A percentile compares a stretch with the other conserved stretches of the same genome.
phyloP scores from a whole-genome alignment of 1,140 invertebrate genomes.

The Ganaspis sp. region DNA sequence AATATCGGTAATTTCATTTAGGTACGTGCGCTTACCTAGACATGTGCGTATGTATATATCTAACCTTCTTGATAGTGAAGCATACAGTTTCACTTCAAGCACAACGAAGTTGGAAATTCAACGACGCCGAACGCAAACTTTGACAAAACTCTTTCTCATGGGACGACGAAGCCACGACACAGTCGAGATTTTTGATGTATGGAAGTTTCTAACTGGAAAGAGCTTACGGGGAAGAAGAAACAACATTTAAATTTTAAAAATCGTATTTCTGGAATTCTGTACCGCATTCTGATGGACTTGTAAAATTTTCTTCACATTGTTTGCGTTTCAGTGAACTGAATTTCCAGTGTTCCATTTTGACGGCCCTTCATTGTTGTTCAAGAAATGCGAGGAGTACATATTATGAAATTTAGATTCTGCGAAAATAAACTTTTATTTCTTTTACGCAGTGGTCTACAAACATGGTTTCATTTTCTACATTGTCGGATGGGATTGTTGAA shows the following conservation, averaged over 20 bases:
- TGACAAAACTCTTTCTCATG: background rate
- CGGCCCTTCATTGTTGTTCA: too few relatives aligned
- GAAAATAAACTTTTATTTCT: too few relatives aligned
- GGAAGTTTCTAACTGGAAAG: background rate
- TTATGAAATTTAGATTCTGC: too few relatives aligned
- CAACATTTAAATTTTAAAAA: conserved; percentile 15
- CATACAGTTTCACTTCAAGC: background rate
- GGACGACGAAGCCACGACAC: background rate
- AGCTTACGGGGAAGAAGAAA: background rate
- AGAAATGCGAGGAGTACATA: too few relatives aligned
- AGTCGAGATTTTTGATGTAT: conserved; percentile 6
- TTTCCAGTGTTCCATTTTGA: background rate
- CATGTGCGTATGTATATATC: background rate
- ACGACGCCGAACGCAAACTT: background rate
- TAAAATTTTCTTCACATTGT: background rate
- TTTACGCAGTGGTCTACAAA: too few relatives aligned
- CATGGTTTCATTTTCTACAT: too few relatives aligned
- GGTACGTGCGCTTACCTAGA: conserved; percentile 2
- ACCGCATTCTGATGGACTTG: background rate
- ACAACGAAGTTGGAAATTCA: background rate
- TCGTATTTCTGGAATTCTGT: background rate
- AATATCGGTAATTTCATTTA: conserved; percentile 30
- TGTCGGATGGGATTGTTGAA: too few relatives aligned
- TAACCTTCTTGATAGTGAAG: conserved; percentile 8
- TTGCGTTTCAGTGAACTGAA: background rate